phyloP scores from a whole-genome alignment of 2,888 invertebrate species.

The Phyllotreta striolata region DNA sequence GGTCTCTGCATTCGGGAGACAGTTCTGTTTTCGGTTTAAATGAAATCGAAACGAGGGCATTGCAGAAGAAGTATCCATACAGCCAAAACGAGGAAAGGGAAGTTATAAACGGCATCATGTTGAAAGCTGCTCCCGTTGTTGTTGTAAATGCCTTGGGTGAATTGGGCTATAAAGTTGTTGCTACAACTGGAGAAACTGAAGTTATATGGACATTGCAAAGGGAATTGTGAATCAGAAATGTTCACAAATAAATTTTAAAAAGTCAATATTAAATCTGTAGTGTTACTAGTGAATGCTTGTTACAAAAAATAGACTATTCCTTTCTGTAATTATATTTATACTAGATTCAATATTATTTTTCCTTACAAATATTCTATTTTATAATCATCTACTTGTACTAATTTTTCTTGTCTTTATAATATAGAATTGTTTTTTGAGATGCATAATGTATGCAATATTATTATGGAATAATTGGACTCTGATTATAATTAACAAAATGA shows the following conservation, averaged over 20 bases:
- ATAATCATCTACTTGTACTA: no score
- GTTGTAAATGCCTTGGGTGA: conserved; percentile 79
- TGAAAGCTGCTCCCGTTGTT: conserved; percentile 74
- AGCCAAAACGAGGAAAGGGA: conserved; percentile 63
- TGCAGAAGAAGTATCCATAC: conserved; percentile 72
- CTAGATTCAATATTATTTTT: no score
- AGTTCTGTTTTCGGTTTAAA: conserved; percentile 80
- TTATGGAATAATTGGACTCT: no score
- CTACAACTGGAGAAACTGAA: conserved; percentile 82
- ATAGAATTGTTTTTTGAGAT: no score
- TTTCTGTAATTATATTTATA: no score
- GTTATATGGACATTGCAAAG: conserved; percentile 85
- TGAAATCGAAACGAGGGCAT: conserved; percentile 73
- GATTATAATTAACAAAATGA: no score
- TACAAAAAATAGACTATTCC: no score
- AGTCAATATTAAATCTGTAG: no score
- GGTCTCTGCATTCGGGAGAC: conserved; percentile 77
- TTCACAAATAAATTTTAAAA: neutral
- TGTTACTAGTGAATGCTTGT: no score
- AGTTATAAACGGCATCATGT: conserved; percentile 76
- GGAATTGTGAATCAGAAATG: conserved; percentile 67
- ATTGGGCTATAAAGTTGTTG: conserved; percentile 79
- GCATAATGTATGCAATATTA: no score
- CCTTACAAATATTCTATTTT: no score
- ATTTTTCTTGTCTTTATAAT: no score